Evolutionary conservation across 37 sponge, comb jelly and placozoan genomes (phyloP), one percentile per base, ranked within the genome.

Genomic region (Halisarca cf. caerulea): DNA sequence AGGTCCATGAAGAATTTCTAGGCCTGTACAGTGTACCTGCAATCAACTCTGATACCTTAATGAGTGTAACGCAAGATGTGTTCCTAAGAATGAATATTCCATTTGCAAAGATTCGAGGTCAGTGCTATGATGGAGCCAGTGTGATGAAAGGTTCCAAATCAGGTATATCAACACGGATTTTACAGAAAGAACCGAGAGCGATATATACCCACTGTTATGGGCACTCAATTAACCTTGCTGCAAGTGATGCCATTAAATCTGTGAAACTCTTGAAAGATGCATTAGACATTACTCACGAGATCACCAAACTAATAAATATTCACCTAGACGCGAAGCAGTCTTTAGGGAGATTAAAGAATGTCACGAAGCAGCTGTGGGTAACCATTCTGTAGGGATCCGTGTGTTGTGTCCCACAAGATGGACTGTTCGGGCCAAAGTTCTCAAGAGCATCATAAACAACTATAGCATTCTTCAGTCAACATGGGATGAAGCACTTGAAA

Each of bases 41-140:
- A 23, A 82, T 82, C 11, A 23, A 42, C 9, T 71, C 84, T 44
- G 51, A 30, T 23, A 70, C 72, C 7, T 8, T 83, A 41, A 73
- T 83, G 6, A n/a, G 9, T 17, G 84, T 70, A 23, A 71, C 70
- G 15, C 37, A 70, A 24, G 57, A 83, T 37, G 28, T 20, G 3
- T 70, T 83, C 32, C 15, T 83, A 11, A 71, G 73, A n/a, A 38
- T 83, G 57, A 68, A 83, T 44, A 38, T 83, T 39, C 7, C 66
- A 7, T 18, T 83, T 17, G 30, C 36, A 4, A 83, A 83, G 33
- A 70, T 72, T 36, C 47, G 84, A 42, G 84, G 72, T 7, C 84
- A 83, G 34, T 82, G 84, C 84, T 83, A 83, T 40, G 84, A 83
- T 83, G 84, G 84, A 7, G 84, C 72, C 5, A 70, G 84, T 32